Percentiles rank a stretch among this genome's conserved stretches.
These are phyloP conservation scores for Alloscopus bannaensis DNA, from an alignment of 2,888 invertebrate species.

Conservation along the genomic window DNA sequence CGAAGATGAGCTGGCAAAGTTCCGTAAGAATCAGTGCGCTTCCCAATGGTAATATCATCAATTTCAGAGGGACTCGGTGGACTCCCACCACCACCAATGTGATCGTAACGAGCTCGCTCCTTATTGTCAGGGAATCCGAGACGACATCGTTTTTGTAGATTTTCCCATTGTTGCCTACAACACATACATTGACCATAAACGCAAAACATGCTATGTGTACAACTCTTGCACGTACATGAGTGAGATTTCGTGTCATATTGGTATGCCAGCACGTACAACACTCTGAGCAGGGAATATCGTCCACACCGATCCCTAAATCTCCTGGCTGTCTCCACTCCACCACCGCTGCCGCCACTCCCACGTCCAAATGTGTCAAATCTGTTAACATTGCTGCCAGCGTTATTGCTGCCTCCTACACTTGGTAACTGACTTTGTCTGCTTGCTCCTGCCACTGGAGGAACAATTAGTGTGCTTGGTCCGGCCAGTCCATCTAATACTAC, in stretches of 20 bases:
- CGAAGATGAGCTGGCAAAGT: neutral
- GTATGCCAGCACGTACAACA: slow-evolving; percentile 29
- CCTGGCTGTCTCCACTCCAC: slow-evolving; percentile 7
- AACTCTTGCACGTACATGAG: neutral
- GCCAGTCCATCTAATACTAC: slow-evolving; percentile 9
- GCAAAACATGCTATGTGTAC: neutral
- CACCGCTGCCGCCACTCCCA: slow-evolving; percentile 1
- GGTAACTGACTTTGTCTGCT: neutral
- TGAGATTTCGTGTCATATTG: neutral
- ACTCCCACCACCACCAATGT: neutral
- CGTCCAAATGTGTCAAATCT: slow-evolving; percentile 19
- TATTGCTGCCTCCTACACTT: neutral
- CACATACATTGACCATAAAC: too few species aligned
- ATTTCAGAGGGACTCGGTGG: slow-evolving; percentile 20
- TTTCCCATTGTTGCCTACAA: slow-evolving; percentile 51
- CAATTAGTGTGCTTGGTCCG: slow-evolving; percentile 9
- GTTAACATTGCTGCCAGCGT: slow-evolving; percentile 1
- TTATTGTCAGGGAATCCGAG: slow-evolving; percentile 9
- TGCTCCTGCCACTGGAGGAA: slow-evolving; percentile 24
- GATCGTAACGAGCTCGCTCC: slow-evolving; percentile 1
- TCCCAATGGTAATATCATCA: slow-evolving; percentile 11
- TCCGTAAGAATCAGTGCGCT: slow-evolving; percentile 20
- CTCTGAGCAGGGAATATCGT: slow-evolving; percentile 39
- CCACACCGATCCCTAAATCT: slow-evolving; percentile 51
- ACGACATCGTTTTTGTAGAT: slow-evolving; percentile 32